Base-by-base conservation (phyloP, 2,797 vertebrate species). In the Siniperca undulata region DNA sequence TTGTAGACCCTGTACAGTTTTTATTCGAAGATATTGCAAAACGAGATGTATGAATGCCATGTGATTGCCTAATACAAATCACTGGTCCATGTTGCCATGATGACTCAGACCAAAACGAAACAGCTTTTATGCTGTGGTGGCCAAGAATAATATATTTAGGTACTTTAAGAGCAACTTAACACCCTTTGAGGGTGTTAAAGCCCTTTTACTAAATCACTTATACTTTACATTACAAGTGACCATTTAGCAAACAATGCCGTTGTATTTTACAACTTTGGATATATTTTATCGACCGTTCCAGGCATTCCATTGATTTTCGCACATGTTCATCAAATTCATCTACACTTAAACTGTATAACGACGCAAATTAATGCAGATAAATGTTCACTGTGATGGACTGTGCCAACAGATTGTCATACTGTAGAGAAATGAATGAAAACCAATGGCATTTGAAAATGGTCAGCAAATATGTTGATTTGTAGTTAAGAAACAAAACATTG, bases 1-100 rank as follows among this genome's bases (percentile, higher is more conserved):
- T 68, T 34, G 44, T 44, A 72, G 44, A 74, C 70, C 69, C 74
- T 76, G 64, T 69, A 78, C 19, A n/a, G 30, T 66, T 61, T 73
- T 69, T 70, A 64, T 38, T 58, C 12, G 20, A 77, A 48, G 1
- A 52, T 48, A 19, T 27, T 36, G 5, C 20, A 64, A 78, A 80
- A 59, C 17, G 30, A 44, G 19, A 48, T 27, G 53, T 81, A 36
- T 71, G 13, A 52, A 61, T 42, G 64, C 11, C 48, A 36, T 53
- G 46, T 5, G 19, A 76, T 65, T 78, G 44, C 38, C 66, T 55
- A 38, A 42, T 75, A 71, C 40, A 73, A 75, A 82, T 30, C 69
- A 52, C 7, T 53, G 64, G 61, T 48, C 44, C 38, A 60, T 70
- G 69, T 69, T 19, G 52, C 22, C 12, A 69, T 38, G 34, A 56